Conservation (phyloP, 1,140 invertebrate species). For the Paraescarpia echinospica region DNA sequence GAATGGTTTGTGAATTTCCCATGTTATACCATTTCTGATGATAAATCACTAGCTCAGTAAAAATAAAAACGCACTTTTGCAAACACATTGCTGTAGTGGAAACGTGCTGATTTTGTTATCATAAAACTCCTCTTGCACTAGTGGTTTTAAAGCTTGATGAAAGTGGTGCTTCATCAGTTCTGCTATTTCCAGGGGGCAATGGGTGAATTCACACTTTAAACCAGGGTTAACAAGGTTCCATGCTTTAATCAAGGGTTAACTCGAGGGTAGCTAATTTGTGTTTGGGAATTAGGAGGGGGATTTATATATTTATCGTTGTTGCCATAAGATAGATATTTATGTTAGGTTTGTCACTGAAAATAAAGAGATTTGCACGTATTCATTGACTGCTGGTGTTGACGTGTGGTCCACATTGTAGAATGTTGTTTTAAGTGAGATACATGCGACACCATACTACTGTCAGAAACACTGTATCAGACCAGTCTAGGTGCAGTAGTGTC, state of each 20-base stretch:
- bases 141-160: background rate
- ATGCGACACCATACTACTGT: background rate
- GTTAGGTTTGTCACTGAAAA: background rate
- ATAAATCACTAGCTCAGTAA: too few species aligned
- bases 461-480: background rate
- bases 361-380: background rate
- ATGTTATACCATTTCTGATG: too few species aligned
- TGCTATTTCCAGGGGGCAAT: background rate
- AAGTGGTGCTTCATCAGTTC: background rate
- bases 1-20: too few species aligned
- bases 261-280: background rate
- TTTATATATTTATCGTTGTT: conserved; percentile 2
- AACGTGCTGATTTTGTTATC: background rate
- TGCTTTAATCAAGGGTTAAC: background rate
- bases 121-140: background rate
- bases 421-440: background rate
- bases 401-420: background rate
- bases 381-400: background rate
- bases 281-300: background rate
- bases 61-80: too few species aligned
- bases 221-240: background rate
- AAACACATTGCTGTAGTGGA: too few species aligned
- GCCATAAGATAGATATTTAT: background rate
- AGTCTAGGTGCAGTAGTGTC: background rate
- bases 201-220: background rate